A percentile compares a stretch with the other conserved stretches of the same genome.
Evolutionary conservation across 2,888 invertebrate genomes (phyloP).

Genomic region (Amblyjoppa fuscipennis): DNA sequence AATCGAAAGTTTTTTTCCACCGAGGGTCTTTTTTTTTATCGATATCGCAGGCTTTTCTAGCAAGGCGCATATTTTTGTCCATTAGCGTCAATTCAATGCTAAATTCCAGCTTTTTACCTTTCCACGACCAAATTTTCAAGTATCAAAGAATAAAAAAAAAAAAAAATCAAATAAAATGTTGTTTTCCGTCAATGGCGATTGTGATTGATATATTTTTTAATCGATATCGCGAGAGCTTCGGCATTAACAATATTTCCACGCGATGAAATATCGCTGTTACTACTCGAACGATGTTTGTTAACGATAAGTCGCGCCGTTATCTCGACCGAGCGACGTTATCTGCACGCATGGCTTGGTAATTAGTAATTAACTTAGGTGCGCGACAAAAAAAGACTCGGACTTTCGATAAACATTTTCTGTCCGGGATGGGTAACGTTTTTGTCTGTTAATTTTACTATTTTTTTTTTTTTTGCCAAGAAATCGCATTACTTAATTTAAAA

Average conservation of each 20-base stretch:
- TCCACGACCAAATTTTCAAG: neutral
- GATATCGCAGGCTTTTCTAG: neutral
- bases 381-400: neutral
- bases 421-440: no score
- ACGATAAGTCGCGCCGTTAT: neutral
- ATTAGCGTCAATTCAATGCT: slow-evolving; percentile 3
- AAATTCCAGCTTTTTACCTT: neutral
- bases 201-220: no score
- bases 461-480: no score
- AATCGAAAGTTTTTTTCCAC: neutral
- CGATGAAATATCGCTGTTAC: neutral
- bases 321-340: neutral
- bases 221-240: no score
- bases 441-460: no score
- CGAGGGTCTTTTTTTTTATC: neutral
- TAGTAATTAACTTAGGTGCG: neutral
- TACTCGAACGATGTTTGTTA: neutral
- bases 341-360: neutral
- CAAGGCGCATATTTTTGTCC: neutral
- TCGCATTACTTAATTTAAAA: no score
- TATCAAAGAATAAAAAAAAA: neutral
- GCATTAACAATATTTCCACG: neutral
- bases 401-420: no score
- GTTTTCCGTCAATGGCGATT: no score
- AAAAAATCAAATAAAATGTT: neutral